phyloP scores from a whole-genome alignment of 2,888 invertebrate genomes.

The Cenopis cana region DNA sequence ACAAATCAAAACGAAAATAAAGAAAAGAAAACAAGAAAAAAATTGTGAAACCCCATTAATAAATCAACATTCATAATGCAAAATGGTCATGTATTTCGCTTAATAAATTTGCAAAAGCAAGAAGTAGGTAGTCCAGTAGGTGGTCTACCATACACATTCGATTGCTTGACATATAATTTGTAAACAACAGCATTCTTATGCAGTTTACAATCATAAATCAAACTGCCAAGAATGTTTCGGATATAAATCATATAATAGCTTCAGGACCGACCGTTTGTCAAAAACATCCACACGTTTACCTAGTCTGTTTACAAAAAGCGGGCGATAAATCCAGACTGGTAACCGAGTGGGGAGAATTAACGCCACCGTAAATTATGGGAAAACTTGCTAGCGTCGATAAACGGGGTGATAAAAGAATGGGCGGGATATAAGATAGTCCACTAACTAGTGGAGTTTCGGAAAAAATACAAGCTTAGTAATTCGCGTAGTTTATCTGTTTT shows the following conservation, averaged over 20 bases:
- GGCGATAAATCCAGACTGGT: constrained; percentile 42
- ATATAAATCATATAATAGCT: constrained; percentile 11
- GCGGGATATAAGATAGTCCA: constrained; percentile 10
- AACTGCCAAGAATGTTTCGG: not conserved
- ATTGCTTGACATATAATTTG: not conserved
- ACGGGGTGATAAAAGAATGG: constrained; percentile 46
- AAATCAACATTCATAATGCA: too few species aligned
- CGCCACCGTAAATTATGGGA: constrained; percentile 51
- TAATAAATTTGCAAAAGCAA: not conserved
- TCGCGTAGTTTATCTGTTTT: too few species aligned
- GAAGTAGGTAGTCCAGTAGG: not conserved
- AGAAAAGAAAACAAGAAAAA: too few species aligned
- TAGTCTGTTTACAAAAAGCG: constrained; percentile 33
- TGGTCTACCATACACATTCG: not conserved
- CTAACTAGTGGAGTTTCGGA: not conserved
- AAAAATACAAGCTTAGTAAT: not conserved
- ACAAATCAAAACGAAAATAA: too few species aligned
- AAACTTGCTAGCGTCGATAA: constrained; percentile 50
- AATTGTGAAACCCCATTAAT: too few species aligned
- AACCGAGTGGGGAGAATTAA: constrained; percentile 52
- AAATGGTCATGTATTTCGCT: too few species aligned
- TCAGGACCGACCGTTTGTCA: constrained; percentile 16
- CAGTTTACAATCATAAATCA: constrained; percentile 5
- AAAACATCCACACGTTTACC: constrained; percentile 26
- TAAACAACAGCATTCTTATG: not conserved